A percentile compares a stretch with the other conserved stretches of the same genome.
These are phyloP conservation scores for Danaus melanippus DNA, from an alignment of 1,140 invertebrate species.

Conservation along the genomic window DNA sequence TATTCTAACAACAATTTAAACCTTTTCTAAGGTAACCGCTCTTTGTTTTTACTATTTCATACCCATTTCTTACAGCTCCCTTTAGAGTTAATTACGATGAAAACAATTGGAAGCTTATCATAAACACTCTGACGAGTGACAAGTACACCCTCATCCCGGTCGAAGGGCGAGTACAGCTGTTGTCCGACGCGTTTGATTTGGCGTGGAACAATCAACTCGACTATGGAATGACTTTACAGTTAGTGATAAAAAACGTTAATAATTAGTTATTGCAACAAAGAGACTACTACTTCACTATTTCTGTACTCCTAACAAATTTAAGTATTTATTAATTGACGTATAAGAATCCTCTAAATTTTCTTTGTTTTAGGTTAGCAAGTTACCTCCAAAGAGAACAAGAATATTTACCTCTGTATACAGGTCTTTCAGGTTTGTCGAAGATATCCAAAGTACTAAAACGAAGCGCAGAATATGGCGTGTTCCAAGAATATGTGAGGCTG, in stretches of 20 bases:
- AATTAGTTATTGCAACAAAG: too few species aligned
- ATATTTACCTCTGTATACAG: slow-evolving; percentile 80
- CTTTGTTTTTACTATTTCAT: too few species aligned
- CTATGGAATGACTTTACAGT: slow-evolving; percentile 78
- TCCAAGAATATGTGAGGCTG: slow-evolving; percentile 75
- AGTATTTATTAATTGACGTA: too few species aligned
- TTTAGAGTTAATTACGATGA: slow-evolving; percentile 85
- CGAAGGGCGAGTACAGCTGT: slow-evolving; percentile 84
- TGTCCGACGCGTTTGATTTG: slow-evolving; percentile 85
- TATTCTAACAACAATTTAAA: too few species aligned
- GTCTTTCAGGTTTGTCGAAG: slow-evolving; percentile 72
- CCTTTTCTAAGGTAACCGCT: too few species aligned
- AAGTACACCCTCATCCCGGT: slow-evolving; percentile 74
- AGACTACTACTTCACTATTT: too few species aligned
- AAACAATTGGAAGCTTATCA: slow-evolving; percentile 78
- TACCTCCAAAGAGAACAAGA: slow-evolving; percentile 78
- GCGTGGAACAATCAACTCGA: slow-evolving; percentile 78
- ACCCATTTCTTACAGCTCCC: slow-evolving; percentile 68
- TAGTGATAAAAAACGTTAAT: slow-evolving; percentile 14
- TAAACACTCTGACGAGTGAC: slow-evolving; percentile 71
- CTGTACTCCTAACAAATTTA: too few species aligned
- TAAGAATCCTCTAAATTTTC: too few species aligned
- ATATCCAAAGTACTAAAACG: slow-evolving; percentile 72
- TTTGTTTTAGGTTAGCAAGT: slow-evolving; percentile 57
- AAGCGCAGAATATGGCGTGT: slow-evolving; percentile 71